Evolutionary conservation across 2,113 vertebrate genomes (phyloP).

Genomic region (Cyanoderma ruficeps): DNA sequence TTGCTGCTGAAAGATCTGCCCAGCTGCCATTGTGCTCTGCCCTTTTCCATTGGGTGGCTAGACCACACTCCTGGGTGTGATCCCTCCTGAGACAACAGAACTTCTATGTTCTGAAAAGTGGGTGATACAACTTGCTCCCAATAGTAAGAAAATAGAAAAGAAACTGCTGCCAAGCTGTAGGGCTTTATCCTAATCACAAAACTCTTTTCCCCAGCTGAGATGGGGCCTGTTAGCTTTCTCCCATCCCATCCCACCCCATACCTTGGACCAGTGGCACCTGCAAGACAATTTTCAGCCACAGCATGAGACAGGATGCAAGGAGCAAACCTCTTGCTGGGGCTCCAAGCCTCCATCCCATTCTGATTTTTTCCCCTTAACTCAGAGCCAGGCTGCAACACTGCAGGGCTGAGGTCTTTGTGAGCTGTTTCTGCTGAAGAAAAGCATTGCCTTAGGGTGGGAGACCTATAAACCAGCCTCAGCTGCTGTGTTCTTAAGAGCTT

Average conservation of each 20-base stretch:
- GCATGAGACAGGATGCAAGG: not conserved
- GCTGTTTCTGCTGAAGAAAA: not conserved
- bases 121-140: rapidly evolving
- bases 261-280: not conserved
- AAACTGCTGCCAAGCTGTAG: not conserved
- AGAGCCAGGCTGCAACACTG: not conserved
- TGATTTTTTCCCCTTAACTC: rapidly evolving
- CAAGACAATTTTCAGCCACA: not conserved
- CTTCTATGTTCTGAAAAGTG: not conserved
- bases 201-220: not conserved
- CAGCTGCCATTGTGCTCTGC: not conserved
- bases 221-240: not conserved
- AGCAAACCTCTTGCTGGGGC: not conserved
- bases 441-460: not conserved
- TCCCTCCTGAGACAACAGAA: not conserved
- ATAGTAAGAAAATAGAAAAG: not conserved
- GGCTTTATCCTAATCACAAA: not conserved
- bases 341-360: not conserved
- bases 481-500: not conserved
- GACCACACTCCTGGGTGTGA: not conserved
- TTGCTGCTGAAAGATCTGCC: not conserved
- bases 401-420: not conserved
- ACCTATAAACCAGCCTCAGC: not conserved
- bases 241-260: not conserved
- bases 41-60: not conserved